Percentiles rank a stretch among this genome's conserved stretches.
phyloP scores from a whole-genome alignment of 2,888 invertebrate genomes.

The Dorcus hopei region DNA sequence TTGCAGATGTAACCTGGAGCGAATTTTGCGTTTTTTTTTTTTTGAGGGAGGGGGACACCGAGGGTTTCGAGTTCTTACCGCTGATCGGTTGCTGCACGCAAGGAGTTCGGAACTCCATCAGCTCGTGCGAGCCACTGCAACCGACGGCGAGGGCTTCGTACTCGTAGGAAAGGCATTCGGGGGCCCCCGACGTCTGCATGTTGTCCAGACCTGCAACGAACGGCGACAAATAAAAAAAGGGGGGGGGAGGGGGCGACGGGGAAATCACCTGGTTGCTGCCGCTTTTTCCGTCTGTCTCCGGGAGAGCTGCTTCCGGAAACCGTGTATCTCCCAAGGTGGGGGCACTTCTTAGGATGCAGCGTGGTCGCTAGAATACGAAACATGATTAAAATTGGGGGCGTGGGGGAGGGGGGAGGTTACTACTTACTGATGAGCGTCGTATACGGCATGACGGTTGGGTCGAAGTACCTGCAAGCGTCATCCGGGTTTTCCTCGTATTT shows the following conservation, averaged over 20 bases:
- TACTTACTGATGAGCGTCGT: slow-evolving; percentile 67
- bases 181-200: slow-evolving; percentile 15
- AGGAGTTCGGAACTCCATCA: slow-evolving; percentile 59
- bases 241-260: not conserved
- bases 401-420: not conserved
- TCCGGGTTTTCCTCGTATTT: slow-evolving; percentile 57
- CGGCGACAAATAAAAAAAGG: no score
- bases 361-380: slow-evolving; percentile 56
- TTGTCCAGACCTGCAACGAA: slow-evolving; percentile 16
- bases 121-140: slow-evolving; percentile 56
- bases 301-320: slow-evolving; percentile 43
- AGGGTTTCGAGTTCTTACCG: slow-evolving; percentile 44
- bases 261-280: slow-evolving; percentile 49
- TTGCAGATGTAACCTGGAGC: slow-evolving; percentile 67
- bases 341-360: slow-evolving; percentile 63
- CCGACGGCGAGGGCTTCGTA: slow-evolving; percentile 60
- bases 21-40: not conserved
- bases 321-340: slow-evolving; percentile 65
- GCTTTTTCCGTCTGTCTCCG: slow-evolving; percentile 48
- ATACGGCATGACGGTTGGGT: slow-evolving; percentile 53
- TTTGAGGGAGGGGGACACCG: not conserved
- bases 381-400: no score
- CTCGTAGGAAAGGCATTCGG: slow-evolving; percentile 53
- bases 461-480: slow-evolving; percentile 63
- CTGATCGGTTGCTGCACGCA: slow-evolving; percentile 53